phyloP scores from a whole-genome alignment of 2,113 vertebrate species.

The Nanorana parkeri region DNA sequence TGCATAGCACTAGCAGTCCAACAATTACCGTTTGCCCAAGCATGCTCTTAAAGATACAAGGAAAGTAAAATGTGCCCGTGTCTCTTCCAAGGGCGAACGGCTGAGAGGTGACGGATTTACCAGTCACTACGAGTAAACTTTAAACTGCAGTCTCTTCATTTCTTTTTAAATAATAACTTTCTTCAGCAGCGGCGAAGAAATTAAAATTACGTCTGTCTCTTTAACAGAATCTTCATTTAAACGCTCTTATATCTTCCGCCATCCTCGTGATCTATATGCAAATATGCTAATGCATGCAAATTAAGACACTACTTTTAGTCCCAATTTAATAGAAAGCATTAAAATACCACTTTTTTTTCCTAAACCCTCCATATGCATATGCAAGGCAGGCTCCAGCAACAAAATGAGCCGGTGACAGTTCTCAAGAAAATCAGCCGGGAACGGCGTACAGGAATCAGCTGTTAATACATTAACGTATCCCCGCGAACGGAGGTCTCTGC shows the following conservation, averaged over 20 bases:
- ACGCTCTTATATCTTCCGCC: slow-evolving; percentile 84
- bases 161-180: slow-evolving; percentile 43
- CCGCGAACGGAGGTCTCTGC: background rate
- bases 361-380: slow-evolving; percentile 82
- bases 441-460: slow-evolving; percentile 34
- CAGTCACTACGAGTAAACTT: background rate
- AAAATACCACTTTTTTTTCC: slow-evolving; percentile 81
- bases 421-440: slow-evolving; percentile 51
- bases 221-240: slow-evolving; percentile 87
- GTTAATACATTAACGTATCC: slow-evolving; percentile 42
- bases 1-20: too few species aligned
- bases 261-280: slow-evolving; percentile 88
- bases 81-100: background rate
- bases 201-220: slow-evolving; percentile 74
- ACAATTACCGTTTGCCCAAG: too few species aligned
- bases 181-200: slow-evolving; percentile 49
- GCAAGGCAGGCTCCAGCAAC: slow-evolving; percentile 74
- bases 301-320: slow-evolving; percentile 89
- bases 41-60: too few species aligned
- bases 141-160: slow-evolving; percentile 28
- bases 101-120: background rate
- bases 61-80: too few species aligned
- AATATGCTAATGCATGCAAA: slow-evolving; percentile 89
- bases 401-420: slow-evolving; percentile 65
- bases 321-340: slow-evolving; percentile 91